Conservation (phyloP, 2,113 vertebrate species). For the Eleginops maclovinus region DNA sequence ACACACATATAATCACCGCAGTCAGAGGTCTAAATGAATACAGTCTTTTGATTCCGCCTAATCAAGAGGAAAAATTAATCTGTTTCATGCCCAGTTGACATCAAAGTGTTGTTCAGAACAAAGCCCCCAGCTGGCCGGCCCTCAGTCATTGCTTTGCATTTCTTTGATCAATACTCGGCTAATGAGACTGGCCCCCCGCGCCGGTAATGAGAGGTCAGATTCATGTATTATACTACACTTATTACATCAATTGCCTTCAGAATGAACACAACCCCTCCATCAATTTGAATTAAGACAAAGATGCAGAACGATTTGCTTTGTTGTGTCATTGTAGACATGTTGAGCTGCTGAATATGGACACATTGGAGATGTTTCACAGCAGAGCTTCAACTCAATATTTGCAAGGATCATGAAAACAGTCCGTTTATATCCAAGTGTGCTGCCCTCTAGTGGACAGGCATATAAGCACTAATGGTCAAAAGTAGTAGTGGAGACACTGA, state of each 20-base stretch:
- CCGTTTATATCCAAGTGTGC: slow-evolving; percentile 16
- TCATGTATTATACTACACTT: slow-evolving; percentile 35
- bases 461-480: not conserved
- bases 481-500: not conserved
- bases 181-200: slow-evolving; percentile 48
- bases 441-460: slow-evolving; percentile 61
- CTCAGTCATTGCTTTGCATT: slow-evolving; percentile 54
- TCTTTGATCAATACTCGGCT: slow-evolving; percentile 64
- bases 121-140: slow-evolving; percentile 63
- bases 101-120: slow-evolving; percentile 73
- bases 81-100: slow-evolving; percentile 53
- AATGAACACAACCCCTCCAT: slow-evolving; percentile 39
- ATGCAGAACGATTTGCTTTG: not conserved
- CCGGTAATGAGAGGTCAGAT: slow-evolving; percentile 43
- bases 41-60: slow-evolving; percentile 44
- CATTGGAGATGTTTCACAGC: not conserved
- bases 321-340: not conserved
- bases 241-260: slow-evolving; percentile 30
- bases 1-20: slow-evolving; percentile 21
- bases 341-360: not conserved
- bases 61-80: slow-evolving; percentile 59
- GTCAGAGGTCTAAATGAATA: slow-evolving; percentile 48
- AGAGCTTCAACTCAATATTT: not conserved
- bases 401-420: not conserved
- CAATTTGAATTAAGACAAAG: slow-evolving; percentile 25